Conservation (phyloP, 2,797 vertebrate species). For the Falco concolor region DNA sequence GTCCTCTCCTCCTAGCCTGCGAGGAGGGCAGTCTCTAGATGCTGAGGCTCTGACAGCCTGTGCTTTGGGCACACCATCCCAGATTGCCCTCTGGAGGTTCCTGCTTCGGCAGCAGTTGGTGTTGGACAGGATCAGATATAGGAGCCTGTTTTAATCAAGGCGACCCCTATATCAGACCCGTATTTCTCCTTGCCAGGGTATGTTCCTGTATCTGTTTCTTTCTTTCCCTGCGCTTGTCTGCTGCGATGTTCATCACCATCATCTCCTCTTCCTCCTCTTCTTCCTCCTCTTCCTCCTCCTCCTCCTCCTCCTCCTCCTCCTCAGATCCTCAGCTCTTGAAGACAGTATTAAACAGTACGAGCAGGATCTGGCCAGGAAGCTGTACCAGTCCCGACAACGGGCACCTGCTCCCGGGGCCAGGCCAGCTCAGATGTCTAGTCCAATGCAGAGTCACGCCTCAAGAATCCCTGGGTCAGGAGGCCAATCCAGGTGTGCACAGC, state of each 20-base stretch:
- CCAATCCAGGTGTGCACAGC: constrained; percentile 63
- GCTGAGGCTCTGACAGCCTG: neutral
- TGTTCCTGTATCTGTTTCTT: constrained; percentile 49
- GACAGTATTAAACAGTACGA: constrained; percentile 94
- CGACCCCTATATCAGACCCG: neutral
- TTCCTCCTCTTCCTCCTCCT: neutral
- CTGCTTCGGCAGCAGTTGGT: neutral
- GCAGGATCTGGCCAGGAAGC: constrained; percentile 90
- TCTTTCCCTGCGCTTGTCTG: constrained; percentile 43
- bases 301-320: neutral
- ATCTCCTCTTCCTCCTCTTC: neutral
- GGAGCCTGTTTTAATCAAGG: neutral
- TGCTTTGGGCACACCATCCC: neutral
- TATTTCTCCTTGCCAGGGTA: constrained; percentile 45
- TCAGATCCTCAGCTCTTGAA: constrained; percentile 86
- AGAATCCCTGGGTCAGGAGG: constrained; percentile 39
- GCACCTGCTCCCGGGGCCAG: constrained; percentile 77
- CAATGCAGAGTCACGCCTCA: constrained; percentile 27
- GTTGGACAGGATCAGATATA: neutral
- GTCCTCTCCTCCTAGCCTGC: neutral
- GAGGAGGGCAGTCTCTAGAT: neutral
- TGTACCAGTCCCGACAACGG: constrained; percentile 89
- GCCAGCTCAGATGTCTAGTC: constrained; percentile 79
- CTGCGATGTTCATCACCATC: constrained; percentile 47
- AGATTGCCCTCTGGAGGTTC: neutral